Evolutionary conservation across 2,888 invertebrate species (phyloP), one percentile per base, ranked within the genome.

Genomic region (Orthosia incerta): DNA sequence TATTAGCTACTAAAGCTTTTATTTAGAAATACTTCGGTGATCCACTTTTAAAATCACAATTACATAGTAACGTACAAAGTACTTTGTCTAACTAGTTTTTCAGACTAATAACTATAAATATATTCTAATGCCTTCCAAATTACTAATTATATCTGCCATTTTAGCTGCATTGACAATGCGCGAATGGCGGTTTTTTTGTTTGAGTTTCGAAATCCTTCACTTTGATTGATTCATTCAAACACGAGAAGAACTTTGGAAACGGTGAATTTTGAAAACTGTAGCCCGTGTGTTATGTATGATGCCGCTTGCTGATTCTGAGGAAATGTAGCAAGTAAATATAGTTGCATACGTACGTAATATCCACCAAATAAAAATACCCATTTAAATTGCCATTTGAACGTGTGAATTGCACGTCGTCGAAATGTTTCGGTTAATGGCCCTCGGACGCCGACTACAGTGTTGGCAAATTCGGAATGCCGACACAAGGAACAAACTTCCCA

Each of bases 321-420:
- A 55, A 80, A 77, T 71, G 79, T 79, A 57, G 20, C 69, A 45
- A 63, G 75, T 39, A 70, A 79, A 83, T 74, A 74, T 74, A 59
- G 61, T 46, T 46, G 70, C 81, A 65, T 31, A 73, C 56, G 67
- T 55, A 65, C 46, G 65, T 65, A 65, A 73, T 83, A 81, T 60
- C 76, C 64, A 81, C 84, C 80, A 80, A 81, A 81, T 81, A 81
- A 84, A 80, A 81, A 84, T 79, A 75, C 71, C 80, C 81, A 75
- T 81, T 81, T 67, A 57, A 80, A 55, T 1, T 26, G 26, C 26
- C 11, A 4, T 50, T 26, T 45, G 26, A 31, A 31, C 11, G 7
- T 50, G 39, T 45, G 26, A 31, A 31, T 31, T 31, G 26, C 26
- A 4, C 26, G 26, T 31, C 26, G 26, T 2, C 26, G 26, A 31